These are phyloP conservation scores for Pocillopora grandis DNA, from an alignment of 92 coral and sea anemone species.

Conservation along the genomic window DNA sequence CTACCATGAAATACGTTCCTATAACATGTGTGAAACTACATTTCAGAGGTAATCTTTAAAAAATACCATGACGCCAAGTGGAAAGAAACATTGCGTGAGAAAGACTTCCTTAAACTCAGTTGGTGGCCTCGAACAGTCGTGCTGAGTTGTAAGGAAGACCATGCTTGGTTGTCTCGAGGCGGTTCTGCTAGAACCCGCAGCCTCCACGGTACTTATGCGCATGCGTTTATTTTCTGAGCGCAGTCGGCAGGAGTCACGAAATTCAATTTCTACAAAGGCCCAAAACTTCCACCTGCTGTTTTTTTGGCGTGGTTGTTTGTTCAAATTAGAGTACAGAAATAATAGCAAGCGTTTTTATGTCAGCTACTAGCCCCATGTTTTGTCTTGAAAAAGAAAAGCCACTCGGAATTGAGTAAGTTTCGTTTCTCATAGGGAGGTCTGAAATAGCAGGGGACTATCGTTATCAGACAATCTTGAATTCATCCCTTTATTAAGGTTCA, in stretches of 20 bases:
- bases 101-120: neutral
- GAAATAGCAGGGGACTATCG: neutral
- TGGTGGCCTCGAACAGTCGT: neutral
- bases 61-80: neutral
- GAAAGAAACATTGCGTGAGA: neutral
- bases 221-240: neutral
- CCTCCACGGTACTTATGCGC: neutral
- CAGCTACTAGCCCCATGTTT: neutral
- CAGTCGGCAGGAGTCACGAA: conserved; percentile 4
- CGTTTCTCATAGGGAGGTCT: neutral
- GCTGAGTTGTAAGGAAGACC: neutral
- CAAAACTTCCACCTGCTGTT: neutral
- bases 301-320: neutral
- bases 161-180: neutral
- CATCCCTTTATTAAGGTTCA: neutral
- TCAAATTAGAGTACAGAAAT: neutral
- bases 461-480: neutral
- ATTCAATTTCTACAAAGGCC: neutral
- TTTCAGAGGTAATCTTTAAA: neutral
- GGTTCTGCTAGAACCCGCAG: too few relatives aligned
- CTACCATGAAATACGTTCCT: too few relatives aligned
- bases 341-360: neutral
- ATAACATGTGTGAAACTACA: too few relatives aligned
- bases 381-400: neutral
- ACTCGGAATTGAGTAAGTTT: neutral